phyloP scores from a whole-genome alignment of 2,888 invertebrate species.

The Nebria brevicollis region DNA sequence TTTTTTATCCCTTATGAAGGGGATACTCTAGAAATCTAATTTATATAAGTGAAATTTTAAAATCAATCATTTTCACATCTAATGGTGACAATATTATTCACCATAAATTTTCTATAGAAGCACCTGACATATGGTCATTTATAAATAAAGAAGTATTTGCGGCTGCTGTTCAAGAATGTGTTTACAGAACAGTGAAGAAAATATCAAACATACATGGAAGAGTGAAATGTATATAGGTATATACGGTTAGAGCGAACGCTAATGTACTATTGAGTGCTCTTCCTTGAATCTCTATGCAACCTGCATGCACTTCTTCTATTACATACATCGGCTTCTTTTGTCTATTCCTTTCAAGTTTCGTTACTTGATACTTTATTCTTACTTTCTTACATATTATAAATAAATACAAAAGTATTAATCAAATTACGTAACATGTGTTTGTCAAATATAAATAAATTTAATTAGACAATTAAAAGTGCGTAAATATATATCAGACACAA shows the following conservation, averaged over 20 bases:
- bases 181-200: neutral
- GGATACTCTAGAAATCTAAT: too few species aligned
- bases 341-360: too few species aligned
- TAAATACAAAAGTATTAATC: too few species aligned
- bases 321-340: too few species aligned
- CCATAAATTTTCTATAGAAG: neutral
- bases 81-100: neutral
- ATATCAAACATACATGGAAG: neutral
- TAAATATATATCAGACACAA: too few species aligned
- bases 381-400: too few species aligned
- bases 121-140: neutral
- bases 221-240: neutral
- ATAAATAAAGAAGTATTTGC: neutral
- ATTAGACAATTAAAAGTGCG: too few species aligned
- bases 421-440: too few species aligned
- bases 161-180: neutral
- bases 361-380: too few species aligned
- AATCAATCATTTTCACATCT: neutral
- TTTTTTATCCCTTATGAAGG: too few species aligned
- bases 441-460: too few species aligned
- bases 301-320: neutral
- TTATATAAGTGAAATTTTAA: neutral
- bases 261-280: neutral
- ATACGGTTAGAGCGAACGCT: neutral
- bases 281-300: neutral